Conservation (phyloP, 2,113 vertebrate genomes). For the Nestor notabilis region DNA sequence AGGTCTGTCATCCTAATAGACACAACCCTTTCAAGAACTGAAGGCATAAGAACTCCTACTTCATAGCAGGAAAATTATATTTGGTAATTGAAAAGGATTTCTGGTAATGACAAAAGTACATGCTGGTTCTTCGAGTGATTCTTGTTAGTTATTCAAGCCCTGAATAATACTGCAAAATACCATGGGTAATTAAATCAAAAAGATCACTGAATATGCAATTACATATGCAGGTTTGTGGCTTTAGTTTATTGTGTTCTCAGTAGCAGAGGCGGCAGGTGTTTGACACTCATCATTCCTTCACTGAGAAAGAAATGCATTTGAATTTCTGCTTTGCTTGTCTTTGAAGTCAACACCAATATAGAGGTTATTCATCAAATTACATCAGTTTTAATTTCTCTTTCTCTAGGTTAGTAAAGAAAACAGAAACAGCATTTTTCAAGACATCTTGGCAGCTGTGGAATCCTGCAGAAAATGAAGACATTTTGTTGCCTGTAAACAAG, state of each 20-base stretch:
- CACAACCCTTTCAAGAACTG: not conserved
- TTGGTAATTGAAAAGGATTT: not conserved
- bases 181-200: not conserved
- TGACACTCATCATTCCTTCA: not conserved
- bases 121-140: not conserved
- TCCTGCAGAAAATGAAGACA: constrained; percentile 71
- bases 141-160: not conserved
- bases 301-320: not conserved
- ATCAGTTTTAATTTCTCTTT: constrained; percentile 35
- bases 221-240: not conserved
- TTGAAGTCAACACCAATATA: not conserved
- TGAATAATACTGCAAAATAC: not conserved
- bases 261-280: not conserved
- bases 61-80: not conserved
- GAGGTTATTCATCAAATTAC: not conserved
- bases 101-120: not conserved
- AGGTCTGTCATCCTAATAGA: not conserved
- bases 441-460: constrained; percentile 81
- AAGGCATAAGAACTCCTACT: not conserved
- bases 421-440: constrained; percentile 82
- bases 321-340: not conserved
- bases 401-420: constrained; percentile 91
- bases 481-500: not conserved
- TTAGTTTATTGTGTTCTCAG: not conserved
- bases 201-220: constrained; percentile 2